Percentiles rank a stretch among this genome's conserved stretches.
Evolutionary conservation across 2,113 vertebrate species (phyloP).

Genomic region (Martes martes): DNA sequence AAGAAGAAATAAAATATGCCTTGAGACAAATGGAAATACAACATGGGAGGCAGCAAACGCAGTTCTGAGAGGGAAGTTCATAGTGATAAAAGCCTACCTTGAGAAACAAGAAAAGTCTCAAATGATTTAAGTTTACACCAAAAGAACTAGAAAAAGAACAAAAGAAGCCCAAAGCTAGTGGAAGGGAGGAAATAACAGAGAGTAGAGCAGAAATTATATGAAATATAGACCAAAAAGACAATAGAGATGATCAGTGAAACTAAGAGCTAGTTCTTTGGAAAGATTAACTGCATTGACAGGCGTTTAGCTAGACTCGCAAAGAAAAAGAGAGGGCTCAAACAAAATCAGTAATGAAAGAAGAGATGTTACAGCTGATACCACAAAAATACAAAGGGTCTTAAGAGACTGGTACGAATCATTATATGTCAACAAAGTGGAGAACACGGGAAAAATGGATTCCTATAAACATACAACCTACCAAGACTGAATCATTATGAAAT

Average conservation of each 20-base stretch:
- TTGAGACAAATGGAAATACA: neutral
- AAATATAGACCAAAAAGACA: neutral
- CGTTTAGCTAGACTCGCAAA: neutral
- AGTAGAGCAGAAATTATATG: neutral
- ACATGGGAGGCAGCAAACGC: neutral
- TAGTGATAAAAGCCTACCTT: neutral
- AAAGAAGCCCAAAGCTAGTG: neutral
- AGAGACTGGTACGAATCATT: neutral
- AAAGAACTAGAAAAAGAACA: neutral
- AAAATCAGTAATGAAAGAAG: neutral
- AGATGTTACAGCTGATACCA: neutral
- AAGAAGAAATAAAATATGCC: neutral
- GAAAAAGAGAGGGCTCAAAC: neutral
- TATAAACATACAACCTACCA: neutral
- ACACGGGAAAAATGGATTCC: neutral
- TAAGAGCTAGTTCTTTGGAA: neutral
- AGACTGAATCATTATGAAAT: neutral
- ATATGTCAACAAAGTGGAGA: neutral
- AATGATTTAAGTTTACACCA: neutral
- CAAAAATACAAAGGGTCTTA: neutral
- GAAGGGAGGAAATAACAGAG: neutral
- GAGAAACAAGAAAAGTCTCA: neutral
- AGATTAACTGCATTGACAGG: neutral
- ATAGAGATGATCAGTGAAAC: neutral
- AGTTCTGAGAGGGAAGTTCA: neutral